Percentiles rank a stretch among this genome's conserved stretches.
These are phyloP conservation scores for Troilus luridus DNA, from an alignment of 2,888 invertebrate species.

Conservation along the genomic window DNA sequence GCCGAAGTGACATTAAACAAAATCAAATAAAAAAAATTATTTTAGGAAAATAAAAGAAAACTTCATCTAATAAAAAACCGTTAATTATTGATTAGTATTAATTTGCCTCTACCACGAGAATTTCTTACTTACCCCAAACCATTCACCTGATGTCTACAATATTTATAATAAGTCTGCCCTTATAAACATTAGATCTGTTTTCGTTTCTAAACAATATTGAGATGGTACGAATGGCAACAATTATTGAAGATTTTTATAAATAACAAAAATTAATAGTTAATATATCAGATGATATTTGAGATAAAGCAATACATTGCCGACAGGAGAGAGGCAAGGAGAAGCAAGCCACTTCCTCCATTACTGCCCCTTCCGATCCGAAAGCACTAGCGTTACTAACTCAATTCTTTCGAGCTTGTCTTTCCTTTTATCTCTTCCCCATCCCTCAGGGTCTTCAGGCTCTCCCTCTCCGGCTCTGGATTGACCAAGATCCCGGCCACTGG, in stretches of 20 bases:
- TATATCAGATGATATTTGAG: background rate
- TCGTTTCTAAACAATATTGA: too few species aligned
- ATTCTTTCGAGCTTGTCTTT: background rate
- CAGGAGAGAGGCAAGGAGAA: background rate
- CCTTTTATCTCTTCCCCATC: constrained; percentile 42
- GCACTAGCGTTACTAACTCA: constrained; percentile 21
- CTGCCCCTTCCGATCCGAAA: background rate
- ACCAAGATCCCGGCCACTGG: background rate
- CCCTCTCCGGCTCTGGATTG: background rate
- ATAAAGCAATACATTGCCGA: background rate
- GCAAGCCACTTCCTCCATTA: background rate
- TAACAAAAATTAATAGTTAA: background rate
- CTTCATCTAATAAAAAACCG: too few species aligned
- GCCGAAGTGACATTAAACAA: too few species aligned
- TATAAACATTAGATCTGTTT: too few species aligned
- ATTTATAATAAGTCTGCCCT: too few species aligned
- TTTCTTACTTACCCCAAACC: too few species aligned
- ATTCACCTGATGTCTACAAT: too few species aligned
- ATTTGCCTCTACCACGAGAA: too few species aligned
- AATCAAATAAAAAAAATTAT: too few species aligned
- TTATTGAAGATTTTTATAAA: background rate
- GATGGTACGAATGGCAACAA: background rate
- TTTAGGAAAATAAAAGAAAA: too few species aligned
- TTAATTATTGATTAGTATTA: too few species aligned
- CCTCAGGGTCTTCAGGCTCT: background rate